Evolutionary conservation across 1,140 invertebrate species (phyloP), one percentile per base, ranked within the genome.

Genomic region (Bombus pyrosoma): DNA sequence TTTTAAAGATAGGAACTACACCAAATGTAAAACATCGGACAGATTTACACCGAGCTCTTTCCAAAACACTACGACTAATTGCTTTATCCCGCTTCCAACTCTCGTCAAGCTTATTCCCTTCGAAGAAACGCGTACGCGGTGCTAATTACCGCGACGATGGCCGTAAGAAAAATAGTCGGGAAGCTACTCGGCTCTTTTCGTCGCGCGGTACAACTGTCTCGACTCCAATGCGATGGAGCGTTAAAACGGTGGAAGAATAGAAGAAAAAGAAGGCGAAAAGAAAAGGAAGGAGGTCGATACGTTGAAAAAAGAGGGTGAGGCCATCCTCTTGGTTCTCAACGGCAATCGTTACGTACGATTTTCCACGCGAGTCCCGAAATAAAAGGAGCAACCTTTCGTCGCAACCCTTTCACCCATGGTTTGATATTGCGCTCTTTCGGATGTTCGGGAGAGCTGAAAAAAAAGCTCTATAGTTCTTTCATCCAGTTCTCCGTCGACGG

Each of bases 391-490:
- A 12, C 47, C 64, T 47, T 32, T 73, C 72, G 32, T 57, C 41
- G 73, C 85, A 92, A 91, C 89, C 87, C 90, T 91, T 93, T 91
- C 75, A 80, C 73, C 69, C 77, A 72, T 53, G 47, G 47, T 53
- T 53, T 53, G 47, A 53, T 53, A 53, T 53, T 53, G 18, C 18
- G 77, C 66, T 73, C 53, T 83, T 64, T 74, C 71, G 74, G 80
- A 66, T 37, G 22, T 80, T 89, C 78, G 39, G 74, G 81, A 62
- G 32, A 43, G 41, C 3, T 28, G 41, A 18, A 15, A 22, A 15
- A 73, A 18, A 81, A 69, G 12, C 53, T 78, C 78, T 82, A 87
- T 80, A 78, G 71, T 80, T 91, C 86, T 88, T 88, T 86, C 83
- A 86, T 85, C 87, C 87, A 68, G 84, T 69, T 74, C 59, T 68